Evolutionary conservation across 2,113 vertebrate genomes (phyloP), one percentile per base, ranked within the genome.

Genomic region (Eudorcas thomsonii): DNA sequence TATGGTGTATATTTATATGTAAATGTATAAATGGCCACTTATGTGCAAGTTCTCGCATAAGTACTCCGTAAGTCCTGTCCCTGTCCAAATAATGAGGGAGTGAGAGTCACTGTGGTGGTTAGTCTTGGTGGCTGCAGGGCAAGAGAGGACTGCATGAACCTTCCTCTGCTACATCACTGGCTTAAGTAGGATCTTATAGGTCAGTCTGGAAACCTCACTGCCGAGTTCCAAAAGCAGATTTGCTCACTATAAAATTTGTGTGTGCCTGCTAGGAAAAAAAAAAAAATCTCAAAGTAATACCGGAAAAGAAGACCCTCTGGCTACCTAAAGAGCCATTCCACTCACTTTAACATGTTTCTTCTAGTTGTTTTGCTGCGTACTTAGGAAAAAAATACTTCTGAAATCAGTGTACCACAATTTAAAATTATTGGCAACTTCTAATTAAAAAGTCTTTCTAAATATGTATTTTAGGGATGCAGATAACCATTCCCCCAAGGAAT

Each of bases 221-320:
- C 33, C 21, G 30, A 52, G 43, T 95, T 93, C 36, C 59, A 88
- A 45, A 80, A 55, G 55, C n/a, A 85, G 33, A 59, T 78, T 93
- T 94, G 21, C 67, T 96, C 54, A 77, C 86, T 82, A 11, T 97
- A 78, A 89, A 89, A 90, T 95, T 74, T 62, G 39, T 59, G n/a
- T 57, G 39, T 84, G 9, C 48, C n/a, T 77, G 1, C 11, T 82
- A 90, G 45, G 54, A 85, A 26, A 9, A 55, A 82, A 67, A 55
- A 90, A 91, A 33, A 90, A 93, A 88, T 50, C 48, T 25, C 28
- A 77, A 57, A 90, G 7, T 93, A 17, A 67, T 60, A 89, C 5
- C 17, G 62, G 33, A 86, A 54, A 48, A 91, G 55, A 48, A 62
- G 30, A 28, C 48, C 50, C 28, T 83, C 14, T 59, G 86, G 26